Evolutionary conservation across 2,113 vertebrate genomes (phyloP).

Genomic region (Stigmatopora argus): DNA sequence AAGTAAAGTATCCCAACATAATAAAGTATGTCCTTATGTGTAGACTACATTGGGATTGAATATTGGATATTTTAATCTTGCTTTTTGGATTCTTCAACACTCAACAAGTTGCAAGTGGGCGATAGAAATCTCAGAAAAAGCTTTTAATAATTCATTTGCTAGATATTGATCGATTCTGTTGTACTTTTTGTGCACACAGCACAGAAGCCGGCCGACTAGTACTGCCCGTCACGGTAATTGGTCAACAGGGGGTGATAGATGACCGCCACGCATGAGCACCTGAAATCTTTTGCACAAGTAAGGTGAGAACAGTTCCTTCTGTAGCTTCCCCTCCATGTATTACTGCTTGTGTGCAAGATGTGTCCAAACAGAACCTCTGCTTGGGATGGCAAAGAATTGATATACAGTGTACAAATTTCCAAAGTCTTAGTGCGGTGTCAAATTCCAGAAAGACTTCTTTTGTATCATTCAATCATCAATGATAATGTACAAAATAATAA

Average conservation of each 20-base stretch:
- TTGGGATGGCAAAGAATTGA: neutral
- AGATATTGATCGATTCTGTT: constrained; percentile 43
- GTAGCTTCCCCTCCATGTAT: constrained; percentile 19
- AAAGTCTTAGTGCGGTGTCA: neutral
- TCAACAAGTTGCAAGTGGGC: constrained; percentile 46
- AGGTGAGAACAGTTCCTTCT: constrained; percentile 20
- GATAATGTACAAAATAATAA: constrained; percentile 15
- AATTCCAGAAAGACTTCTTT: constrained; percentile 11
- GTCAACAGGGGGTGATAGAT: constrained; percentile 60
- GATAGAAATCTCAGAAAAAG: constrained; percentile 56
- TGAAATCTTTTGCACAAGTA: constrained; percentile 17
- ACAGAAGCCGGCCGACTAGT: constrained; percentile 41
- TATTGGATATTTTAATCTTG: constrained; percentile 40
- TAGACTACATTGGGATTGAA: constrained; percentile 38
- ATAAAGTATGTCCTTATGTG: constrained; percentile 21
- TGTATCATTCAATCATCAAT: constrained; percentile 8
- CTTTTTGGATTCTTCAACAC: constrained; percentile 23
- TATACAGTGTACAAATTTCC: neutral
- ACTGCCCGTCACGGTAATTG: constrained; percentile 47
- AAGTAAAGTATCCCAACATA: constrained; percentile 4
- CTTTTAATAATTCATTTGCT: constrained; percentile 63
- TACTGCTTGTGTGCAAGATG: constrained; percentile 15
- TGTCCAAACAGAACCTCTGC: neutral
- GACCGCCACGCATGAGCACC: constrained; percentile 37
- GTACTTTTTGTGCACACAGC: constrained; percentile 49